These are phyloP conservation scores for Steinernema hermaphroditum DNA, from an alignment of 2,888 invertebrate genomes.

Conservation along the genomic window DNA sequence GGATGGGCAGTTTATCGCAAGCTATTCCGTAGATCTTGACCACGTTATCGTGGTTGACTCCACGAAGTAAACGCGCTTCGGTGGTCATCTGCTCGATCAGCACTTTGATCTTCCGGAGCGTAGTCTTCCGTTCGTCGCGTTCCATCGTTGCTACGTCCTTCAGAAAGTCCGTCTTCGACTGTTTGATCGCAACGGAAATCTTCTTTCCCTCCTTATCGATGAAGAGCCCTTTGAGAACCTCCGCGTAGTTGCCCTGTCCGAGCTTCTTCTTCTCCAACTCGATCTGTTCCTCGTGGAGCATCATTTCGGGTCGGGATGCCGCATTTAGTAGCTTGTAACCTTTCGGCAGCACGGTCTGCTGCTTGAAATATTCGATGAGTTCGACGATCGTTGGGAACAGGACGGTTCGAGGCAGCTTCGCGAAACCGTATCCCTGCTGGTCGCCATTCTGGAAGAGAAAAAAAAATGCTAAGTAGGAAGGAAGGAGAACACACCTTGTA, in stretches of 20 bases:
- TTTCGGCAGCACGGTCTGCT: not conserved
- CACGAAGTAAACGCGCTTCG: constrained; percentile 11
- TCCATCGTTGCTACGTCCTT: not conserved
- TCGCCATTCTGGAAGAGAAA: not conserved
- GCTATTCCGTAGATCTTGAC: constrained; percentile 23
- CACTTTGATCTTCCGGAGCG: constrained; percentile 4
- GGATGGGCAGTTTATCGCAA: constrained; percentile 2
- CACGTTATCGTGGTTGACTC: constrained; percentile 28
- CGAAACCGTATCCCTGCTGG: constrained; percentile 7
- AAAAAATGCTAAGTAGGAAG: not conserved
- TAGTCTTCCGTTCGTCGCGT: not conserved
- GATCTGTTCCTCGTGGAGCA: constrained; percentile 13
- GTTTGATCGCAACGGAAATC: not conserved
- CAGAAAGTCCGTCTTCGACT: constrained; percentile 15
- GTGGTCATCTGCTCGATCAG: constrained; percentile 33
- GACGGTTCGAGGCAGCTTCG: not conserved
- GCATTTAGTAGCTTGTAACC: constrained; percentile 9
- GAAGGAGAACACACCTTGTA: not conserved
- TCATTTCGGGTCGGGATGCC: not conserved
- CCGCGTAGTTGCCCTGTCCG: constrained; percentile 19
- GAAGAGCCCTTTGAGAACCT: constrained; percentile 13
- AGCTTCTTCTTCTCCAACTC: constrained; percentile 24
- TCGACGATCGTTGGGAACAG: constrained; percentile 7
- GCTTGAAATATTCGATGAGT: constrained; percentile 16
- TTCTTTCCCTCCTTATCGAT: constrained; percentile 17